Evolutionary conservation across 1,140 invertebrate genomes (phyloP).

Genomic region (Drosophila quadrilineata): DNA sequence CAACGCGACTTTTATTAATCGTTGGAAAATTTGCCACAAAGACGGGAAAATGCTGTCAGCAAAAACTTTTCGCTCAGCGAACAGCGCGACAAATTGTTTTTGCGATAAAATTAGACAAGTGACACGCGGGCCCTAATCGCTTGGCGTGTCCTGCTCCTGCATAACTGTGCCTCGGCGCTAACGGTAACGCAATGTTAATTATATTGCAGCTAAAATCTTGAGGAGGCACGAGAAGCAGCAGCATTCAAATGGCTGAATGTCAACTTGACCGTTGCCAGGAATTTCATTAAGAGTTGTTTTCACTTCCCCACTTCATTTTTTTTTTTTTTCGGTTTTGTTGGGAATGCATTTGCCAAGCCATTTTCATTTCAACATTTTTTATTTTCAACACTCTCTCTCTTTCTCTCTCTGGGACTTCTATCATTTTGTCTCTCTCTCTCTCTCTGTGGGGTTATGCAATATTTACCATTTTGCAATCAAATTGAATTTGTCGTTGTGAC

Average conservation of each 20-base stretch:
- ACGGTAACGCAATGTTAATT: conserved; percentile 57
- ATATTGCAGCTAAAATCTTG: conserved; percentile 43
- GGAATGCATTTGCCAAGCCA: conserved; percentile 20
- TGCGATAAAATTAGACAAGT: conserved; percentile 77
- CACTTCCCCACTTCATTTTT: conserved; percentile 8
- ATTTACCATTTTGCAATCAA: conserved; percentile 39
- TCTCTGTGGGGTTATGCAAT: not conserved
- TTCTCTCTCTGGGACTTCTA: too few species aligned
- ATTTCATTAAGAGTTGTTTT: conserved; percentile 60
- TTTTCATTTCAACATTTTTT: too few species aligned
- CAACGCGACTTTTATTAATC: conserved; percentile 68
- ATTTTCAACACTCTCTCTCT: not conserved
- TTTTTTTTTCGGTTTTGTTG: too few species aligned
- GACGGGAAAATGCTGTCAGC: conserved; percentile 66
- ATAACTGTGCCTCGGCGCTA: conserved; percentile 16
- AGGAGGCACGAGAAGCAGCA: not conserved
- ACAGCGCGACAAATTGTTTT: conserved; percentile 74
- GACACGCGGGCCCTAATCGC: conserved; percentile 69
- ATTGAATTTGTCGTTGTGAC: conserved; percentile 67
- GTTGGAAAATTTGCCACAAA: conserved; percentile 70
- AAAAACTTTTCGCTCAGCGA: conserved; percentile 44
- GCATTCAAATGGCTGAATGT: conserved; percentile 7
- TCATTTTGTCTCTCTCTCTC: not conserved
- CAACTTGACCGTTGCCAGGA: conserved; percentile 52
- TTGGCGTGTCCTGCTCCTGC: conserved; percentile 5